Percentiles rank a stretch among this genome's conserved stretches.
Conservation (phyloP, 2,113 vertebrate species). For the Excalfactoria chinensis region DNA sequence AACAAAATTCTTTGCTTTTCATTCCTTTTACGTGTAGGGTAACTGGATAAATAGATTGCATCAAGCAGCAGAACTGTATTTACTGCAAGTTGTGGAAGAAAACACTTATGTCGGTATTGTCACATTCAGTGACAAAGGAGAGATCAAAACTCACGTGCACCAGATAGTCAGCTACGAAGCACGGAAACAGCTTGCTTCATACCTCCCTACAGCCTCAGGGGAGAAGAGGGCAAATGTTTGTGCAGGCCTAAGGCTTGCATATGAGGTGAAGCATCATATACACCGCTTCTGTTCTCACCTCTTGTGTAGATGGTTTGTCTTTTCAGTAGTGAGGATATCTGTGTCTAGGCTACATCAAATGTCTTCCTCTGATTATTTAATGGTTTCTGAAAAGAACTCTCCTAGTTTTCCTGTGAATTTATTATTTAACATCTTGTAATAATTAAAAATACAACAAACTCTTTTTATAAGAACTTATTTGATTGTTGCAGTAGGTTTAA, state of each 20-base stretch:
- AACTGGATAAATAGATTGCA: constrained; percentile 46
- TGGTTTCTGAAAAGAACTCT: neutral
- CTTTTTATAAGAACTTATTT: neutral
- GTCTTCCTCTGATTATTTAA: neutral
- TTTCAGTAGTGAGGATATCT: neutral
- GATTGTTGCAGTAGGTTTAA: neutral
- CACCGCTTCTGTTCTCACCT: neutral
- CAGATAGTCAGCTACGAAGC: constrained; percentile 24
- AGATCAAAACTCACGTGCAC: constrained; percentile 34
- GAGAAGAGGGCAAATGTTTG: constrained; percentile 45
- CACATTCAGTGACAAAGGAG: constrained; percentile 43
- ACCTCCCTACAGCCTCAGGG: constrained; percentile 34
- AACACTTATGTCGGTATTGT: constrained; percentile 71
- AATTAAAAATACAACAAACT: neutral
- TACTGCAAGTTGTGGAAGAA: constrained; percentile 70
- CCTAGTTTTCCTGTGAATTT: neutral
- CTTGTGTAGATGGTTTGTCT: neutral
- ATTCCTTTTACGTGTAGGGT: constrained; percentile 21
- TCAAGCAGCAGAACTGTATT: constrained; percentile 75
- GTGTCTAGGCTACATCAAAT: neutral
- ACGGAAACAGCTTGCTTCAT: constrained; percentile 56
- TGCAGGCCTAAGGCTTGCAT: constrained; percentile 54
- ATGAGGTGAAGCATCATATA: constrained; percentile 55
- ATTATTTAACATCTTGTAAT: neutral
- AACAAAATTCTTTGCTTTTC: neutral